These are phyloP conservation scores for Tribolium madens DNA, from an alignment of 1,140 invertebrate species.

Conservation along the genomic window DNA sequence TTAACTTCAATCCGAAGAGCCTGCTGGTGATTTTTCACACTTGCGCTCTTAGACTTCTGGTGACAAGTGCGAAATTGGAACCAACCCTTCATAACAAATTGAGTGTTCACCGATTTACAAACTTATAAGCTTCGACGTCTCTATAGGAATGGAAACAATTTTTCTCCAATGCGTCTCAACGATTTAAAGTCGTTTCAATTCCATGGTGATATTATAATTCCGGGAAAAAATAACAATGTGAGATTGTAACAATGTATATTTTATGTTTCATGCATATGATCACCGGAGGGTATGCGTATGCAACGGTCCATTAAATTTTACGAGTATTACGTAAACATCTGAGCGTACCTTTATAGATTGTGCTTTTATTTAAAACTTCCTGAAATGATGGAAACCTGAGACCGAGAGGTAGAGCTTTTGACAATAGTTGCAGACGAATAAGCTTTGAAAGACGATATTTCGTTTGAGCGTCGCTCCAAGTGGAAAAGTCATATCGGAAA, in stretches of 20 bases:
- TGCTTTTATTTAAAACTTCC: slow-evolving; percentile 33
- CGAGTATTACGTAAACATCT: slow-evolving; percentile 36
- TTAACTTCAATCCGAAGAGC: background rate
- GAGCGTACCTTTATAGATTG: slow-evolving; percentile 31
- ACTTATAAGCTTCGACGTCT: slow-evolving; percentile 9
- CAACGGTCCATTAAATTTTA: slow-evolving; percentile 33
- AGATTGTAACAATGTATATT: slow-evolving; percentile 28
- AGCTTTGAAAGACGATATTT: slow-evolving; percentile 11
- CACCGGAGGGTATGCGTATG: slow-evolving; percentile 27
- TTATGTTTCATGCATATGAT: slow-evolving; percentile 32
- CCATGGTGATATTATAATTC: background rate
- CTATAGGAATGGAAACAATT: slow-evolving; percentile 33
- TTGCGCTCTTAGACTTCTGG: background rate
- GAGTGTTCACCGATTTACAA: slow-evolving; percentile 15
- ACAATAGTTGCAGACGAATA: background rate
- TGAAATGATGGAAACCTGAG: background rate
- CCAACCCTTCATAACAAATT: slow-evolving; percentile 14
- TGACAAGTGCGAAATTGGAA: slow-evolving; percentile 4
- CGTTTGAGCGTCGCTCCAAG: background rate
- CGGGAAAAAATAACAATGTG: slow-evolving; percentile 6
- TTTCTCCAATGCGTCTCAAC: background rate
- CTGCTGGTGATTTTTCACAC: background rate
- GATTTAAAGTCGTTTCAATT: background rate
- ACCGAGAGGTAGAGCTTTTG: no score
- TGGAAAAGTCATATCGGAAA: slow-evolving; percentile 5